Percentiles rank a stretch among this genome's conserved stretches.
These are phyloP conservation scores for Orthonyx spaldingii DNA, from an alignment of 2,113 vertebrate genomes.

Conservation along the genomic window DNA sequence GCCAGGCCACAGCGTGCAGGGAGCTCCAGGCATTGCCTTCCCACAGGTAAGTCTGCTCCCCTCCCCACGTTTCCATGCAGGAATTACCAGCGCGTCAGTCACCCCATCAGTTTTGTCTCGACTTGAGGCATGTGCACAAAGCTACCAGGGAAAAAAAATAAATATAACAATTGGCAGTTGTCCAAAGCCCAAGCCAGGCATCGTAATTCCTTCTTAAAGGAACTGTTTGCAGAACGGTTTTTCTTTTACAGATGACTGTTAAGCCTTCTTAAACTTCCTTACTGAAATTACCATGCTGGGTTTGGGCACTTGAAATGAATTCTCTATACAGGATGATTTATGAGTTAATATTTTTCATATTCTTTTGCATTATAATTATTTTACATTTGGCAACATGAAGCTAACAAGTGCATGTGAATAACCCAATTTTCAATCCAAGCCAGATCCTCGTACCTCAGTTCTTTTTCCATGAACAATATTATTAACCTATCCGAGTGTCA, in stretches of 20 bases:
- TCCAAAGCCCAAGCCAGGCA: background rate
- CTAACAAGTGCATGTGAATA: background rate
- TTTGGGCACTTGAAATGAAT: background rate
- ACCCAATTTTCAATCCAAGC: background rate
- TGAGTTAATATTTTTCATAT: background rate
- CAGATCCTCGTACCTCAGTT: background rate
- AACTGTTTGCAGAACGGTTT: background rate
- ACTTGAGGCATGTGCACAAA: background rate
- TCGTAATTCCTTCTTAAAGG: background rate
- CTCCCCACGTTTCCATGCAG: background rate
- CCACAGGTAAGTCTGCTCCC: constrained; percentile 57
- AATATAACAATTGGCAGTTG: background rate
- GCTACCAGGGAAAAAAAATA: background rate
- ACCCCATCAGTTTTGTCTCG: background rate
- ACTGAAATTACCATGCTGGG: background rate
- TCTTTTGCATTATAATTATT: background rate
- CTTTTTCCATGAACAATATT: background rate
- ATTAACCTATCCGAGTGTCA: background rate
- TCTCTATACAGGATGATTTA: background rate
- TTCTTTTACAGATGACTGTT: background rate
- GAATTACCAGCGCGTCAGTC: background rate
- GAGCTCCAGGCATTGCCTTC: background rate
- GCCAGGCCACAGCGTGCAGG: background rate
- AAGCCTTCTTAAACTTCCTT: constrained; percentile 6
- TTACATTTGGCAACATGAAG: background rate